A percentile compares a stretch with the other conserved stretches of the same genome.
Evolutionary conservation across 2,888 invertebrate species (phyloP).

Genomic region (Euphydryas editha): DNA sequence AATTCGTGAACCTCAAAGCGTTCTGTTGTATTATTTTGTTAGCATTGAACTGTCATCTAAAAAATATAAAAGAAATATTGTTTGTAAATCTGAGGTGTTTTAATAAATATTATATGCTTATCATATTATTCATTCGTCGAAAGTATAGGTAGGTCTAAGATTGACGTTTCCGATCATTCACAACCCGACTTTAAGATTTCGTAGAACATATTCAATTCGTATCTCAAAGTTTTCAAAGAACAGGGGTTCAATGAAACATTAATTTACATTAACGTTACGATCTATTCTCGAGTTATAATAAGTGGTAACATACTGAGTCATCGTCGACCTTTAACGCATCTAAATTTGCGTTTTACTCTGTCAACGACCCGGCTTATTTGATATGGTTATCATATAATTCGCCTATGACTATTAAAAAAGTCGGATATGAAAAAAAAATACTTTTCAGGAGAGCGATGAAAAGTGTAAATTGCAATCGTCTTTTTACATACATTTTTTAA

Average conservation of each 20-base stretch:
- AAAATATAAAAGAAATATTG: too few species aligned
- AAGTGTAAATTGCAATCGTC: too few species aligned
- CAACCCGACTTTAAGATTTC: not conserved
- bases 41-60: not conserved
- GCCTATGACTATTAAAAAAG: too few species aligned
- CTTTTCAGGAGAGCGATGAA: too few species aligned
- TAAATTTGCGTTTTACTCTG: constrained; percentile 66
- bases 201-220: not conserved
- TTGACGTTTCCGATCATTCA: not conserved
- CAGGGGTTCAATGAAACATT: constrained; percentile 15
- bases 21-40: not conserved
- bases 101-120: too few species aligned
- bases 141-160: too few species aligned
- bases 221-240: constrained; percentile 5
- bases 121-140: not conserved
- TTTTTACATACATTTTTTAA: too few species aligned
- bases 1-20: not conserved
- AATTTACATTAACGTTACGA: constrained; percentile 11
- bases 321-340: constrained; percentile 69
- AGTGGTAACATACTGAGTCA: constrained; percentile 62
- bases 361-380: constrained; percentile 61
- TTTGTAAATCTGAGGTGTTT: too few species aligned
- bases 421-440: too few species aligned
- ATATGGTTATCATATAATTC: constrained; percentile 12
- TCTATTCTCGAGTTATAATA: constrained; percentile 28